Percentiles rank a stretch among this genome's conserved stretches.
Evolutionary conservation across 1,140 invertebrate species (phyloP).

Genomic region (Drosophila neocordata): DNA sequence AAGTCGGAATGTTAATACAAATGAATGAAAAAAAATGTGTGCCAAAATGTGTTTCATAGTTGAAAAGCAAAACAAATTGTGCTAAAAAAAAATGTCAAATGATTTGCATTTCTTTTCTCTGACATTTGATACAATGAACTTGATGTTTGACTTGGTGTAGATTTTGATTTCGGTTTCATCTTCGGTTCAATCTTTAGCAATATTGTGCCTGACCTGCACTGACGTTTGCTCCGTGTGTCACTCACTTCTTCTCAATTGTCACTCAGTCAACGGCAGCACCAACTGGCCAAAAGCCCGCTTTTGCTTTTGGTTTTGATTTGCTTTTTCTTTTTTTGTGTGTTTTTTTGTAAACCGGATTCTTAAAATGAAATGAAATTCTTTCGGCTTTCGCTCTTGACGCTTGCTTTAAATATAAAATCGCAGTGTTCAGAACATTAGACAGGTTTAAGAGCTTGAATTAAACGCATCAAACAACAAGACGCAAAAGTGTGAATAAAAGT

Average conservation of each 20-base stretch:
- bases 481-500: slow-evolving; percentile 28
- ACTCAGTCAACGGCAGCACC: slow-evolving; percentile 20
- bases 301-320: slow-evolving; percentile 39
- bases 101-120: slow-evolving; percentile 62
- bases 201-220: slow-evolving; percentile 45
- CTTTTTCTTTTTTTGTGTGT: too few species aligned
- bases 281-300: slow-evolving; percentile 30
- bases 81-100: slow-evolving; percentile 20
- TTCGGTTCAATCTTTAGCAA: background rate
- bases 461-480: slow-evolving; percentile 29
- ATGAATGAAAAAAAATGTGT: slow-evolving; percentile 57
- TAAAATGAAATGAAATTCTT: slow-evolving; percentile 56
- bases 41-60: slow-evolving; percentile 60
- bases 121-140: slow-evolving; percentile 55
- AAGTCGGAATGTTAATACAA: slow-evolving; percentile 1
- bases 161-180: slow-evolving; percentile 10
- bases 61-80: slow-evolving; percentile 21
- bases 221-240: slow-evolving; percentile 62
- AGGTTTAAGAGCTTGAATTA: slow-evolving; percentile 70
- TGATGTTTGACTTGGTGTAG: slow-evolving; percentile 17
- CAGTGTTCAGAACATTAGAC: slow-evolving; percentile 69
- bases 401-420: slow-evolving; percentile 76
- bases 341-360: slow-evolving; percentile 62
- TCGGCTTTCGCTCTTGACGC: slow-evolving; percentile 54
- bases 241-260: slow-evolving; percentile 53